Evolutionary conservation across 2,797 vertebrate genomes (phyloP), one percentile per base, ranked within the genome.

Genomic region (Erethizon dorsatum): DNA sequence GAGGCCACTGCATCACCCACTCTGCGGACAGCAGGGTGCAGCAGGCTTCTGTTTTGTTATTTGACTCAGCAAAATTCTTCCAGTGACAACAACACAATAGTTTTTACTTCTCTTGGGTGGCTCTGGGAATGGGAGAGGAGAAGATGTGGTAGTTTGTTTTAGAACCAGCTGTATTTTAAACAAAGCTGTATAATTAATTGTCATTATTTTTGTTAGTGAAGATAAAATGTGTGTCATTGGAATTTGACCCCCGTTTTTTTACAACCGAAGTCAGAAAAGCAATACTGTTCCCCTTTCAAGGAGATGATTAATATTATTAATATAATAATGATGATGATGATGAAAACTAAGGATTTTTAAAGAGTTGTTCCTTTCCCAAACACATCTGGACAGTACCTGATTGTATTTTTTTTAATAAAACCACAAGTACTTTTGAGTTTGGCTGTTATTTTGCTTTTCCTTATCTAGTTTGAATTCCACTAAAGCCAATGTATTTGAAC

Each of bases 321-420:
- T 99, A 99, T 98, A 98, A 98, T 98, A 87, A 98, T 98, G 78
- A 98, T 92, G 95, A 97, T 97, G 97, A 97, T 97, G 3, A 73
- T 73, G 37, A 98, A 98, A 98, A 98, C 97, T 98, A 98, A 86
- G 33, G 33, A 71, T 97, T 98, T 98, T 97, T 96, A 86, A 98
- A 98, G 96, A 98, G 95, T 98, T 92, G 59, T 95, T 97, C 97
- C 97, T 98, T 98, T 98, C 31, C 33, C 91, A 98, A 98, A 98
- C 96, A 97, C 97, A 98, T 96, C 97, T 97, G 98, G 98, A 98
- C 98, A 98, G 98, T 98, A 98, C 98, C 98, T 99, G 98, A 98
- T 98, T 98, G 98, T 99, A 98, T 98, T 97, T 97, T 96, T 97
- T 95, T 97, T 97, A 99, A 99, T 98, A 98, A 99, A 99, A 99